phyloP scores from a whole-genome alignment of 1,140 invertebrate species.

The Nilaparvata lugens region DNA sequence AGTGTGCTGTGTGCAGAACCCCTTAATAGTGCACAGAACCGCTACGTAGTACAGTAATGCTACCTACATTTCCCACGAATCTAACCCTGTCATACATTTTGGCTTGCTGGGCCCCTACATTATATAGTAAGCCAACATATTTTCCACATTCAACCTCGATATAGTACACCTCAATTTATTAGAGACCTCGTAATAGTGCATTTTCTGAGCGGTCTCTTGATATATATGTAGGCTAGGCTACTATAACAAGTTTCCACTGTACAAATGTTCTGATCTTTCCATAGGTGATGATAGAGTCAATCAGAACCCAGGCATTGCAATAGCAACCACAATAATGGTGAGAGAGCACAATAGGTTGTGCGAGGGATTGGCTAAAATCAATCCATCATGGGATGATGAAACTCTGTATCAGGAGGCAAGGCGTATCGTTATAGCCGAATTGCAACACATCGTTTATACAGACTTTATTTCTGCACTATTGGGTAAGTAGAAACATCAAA shows the following conservation, averaged over 20 bases:
- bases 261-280: constrained; percentile 7
- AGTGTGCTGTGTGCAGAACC: too few species aligned
- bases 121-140: too few species aligned
- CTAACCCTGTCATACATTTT: too few species aligned
- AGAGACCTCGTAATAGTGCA: too few species aligned
- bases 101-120: too few species aligned
- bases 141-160: too few species aligned
- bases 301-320: constrained; percentile 46
- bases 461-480: constrained; percentile 49
- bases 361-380: constrained; percentile 42
- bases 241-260: background rate
- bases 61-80: too few species aligned
- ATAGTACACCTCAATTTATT: too few species aligned
- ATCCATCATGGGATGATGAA: constrained; percentile 56
- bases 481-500: constrained; percentile 30
- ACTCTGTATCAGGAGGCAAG: constrained; percentile 52
- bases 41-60: too few species aligned
- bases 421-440: constrained; percentile 46
- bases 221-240: too few species aligned
- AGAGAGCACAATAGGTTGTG: constrained; percentile 61
- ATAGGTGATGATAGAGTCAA: constrained; percentile 54
- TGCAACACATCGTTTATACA: constrained; percentile 50
- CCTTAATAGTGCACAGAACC: too few species aligned
- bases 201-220: too few species aligned
- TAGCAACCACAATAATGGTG: constrained; percentile 50